Conservation (phyloP, 1,140 invertebrate genomes). For the Tetramorium parvispinum region DNA sequence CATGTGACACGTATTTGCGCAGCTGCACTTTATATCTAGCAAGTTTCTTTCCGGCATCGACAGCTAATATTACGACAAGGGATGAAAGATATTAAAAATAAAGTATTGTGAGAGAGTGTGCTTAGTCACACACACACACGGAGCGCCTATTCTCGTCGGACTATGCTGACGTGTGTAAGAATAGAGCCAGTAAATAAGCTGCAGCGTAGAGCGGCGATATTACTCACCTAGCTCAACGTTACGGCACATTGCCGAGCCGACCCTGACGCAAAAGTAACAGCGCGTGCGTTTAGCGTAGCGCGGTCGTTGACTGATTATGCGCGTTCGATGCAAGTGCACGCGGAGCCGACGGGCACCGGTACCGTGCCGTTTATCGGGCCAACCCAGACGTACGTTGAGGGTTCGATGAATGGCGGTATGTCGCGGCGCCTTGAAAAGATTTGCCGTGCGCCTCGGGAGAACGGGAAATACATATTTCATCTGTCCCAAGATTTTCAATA, state of each 20-base stretch:
- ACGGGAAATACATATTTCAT: neutral
- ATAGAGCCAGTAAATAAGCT: constrained; percentile 77
- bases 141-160: constrained; percentile 55
- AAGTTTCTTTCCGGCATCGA: neutral
- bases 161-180: constrained; percentile 67
- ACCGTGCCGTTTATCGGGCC: constrained; percentile 26
- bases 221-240: constrained; percentile 82
- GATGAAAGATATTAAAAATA: constrained; percentile 30
- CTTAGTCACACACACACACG: neutral
- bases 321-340: constrained; percentile 73
- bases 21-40: neutral
- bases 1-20: neutral
- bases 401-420: constrained; percentile 23
- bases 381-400: neutral
- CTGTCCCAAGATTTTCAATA: neutral
- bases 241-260: constrained; percentile 77
- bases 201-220: constrained; percentile 61
- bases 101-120: constrained; percentile 11
- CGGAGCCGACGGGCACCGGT: neutral
- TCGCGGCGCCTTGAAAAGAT: neutral
- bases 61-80: neutral
- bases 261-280: constrained; percentile 79
- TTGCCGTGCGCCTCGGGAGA: neutral
- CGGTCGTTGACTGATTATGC: constrained; percentile 84
- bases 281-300: constrained; percentile 67